Percentiles rank a stretch among this genome's conserved stretches.
These are phyloP conservation scores for Mermis nigrescens DNA, from an alignment of 2,888 invertebrate species.

Conservation along the genomic window DNA sequence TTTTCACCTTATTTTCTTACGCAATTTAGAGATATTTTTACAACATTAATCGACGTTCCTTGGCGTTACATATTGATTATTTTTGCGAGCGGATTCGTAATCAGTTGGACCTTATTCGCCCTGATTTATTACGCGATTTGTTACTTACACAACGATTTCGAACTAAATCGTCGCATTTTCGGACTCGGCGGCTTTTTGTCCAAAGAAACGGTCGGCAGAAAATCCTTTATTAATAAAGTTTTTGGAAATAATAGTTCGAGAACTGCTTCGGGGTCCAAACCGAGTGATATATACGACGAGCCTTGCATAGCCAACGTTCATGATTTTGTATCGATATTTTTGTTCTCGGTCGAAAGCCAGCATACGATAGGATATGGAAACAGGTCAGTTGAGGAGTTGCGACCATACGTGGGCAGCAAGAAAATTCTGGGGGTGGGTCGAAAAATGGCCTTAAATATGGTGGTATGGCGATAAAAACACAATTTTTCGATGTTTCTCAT, in stretches of 20 bases:
- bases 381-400: constrained; percentile 8
- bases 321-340: constrained; percentile 74
- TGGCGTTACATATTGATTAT: constrained; percentile 87
- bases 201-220: too few relatives aligned
- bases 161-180: neutral
- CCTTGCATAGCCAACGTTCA: constrained; percentile 70
- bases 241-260: neutral
- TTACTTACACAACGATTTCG: constrained; percentile 71
- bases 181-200: neutral
- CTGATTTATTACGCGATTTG: constrained; percentile 86
- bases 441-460: too few relatives aligned
- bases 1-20: too few relatives aligned
- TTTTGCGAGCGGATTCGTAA: constrained; percentile 63
- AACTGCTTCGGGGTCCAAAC: neutral
- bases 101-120: constrained; percentile 78
- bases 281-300: constrained; percentile 15
- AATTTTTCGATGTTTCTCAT: too few relatives aligned
- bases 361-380: constrained; percentile 77
- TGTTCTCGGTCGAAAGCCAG: constrained; percentile 89
- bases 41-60: constrained; percentile 76
- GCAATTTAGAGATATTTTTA: constrained; percentile 71
- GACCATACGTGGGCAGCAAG: too few relatives aligned
- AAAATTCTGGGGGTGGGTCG: too few relatives aligned
- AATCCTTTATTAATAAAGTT: neutral
- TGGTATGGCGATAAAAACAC: too few relatives aligned